A percentile compares a stretch with the other conserved stretches of the same genome.
Evolutionary conservation across 2,797 vertebrate species (phyloP).

Genomic region (Aselliscus stoliczkanus): DNA sequence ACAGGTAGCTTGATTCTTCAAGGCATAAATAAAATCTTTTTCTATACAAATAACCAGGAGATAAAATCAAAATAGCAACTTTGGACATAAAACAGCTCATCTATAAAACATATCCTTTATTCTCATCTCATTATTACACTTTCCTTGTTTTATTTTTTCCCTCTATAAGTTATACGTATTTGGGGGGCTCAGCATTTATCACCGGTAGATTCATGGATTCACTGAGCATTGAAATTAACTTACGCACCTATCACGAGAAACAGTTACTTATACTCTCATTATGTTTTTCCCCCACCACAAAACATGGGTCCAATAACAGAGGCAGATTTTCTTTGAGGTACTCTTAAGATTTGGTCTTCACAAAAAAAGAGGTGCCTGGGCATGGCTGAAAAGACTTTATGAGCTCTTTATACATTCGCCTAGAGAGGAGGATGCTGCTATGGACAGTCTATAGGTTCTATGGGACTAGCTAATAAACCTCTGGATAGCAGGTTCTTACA

Average conservation of each 20-base stretch:
- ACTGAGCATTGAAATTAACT: not conserved
- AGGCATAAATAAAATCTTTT: not conserved
- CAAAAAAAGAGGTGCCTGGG: not conserved
- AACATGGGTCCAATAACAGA: not conserved
- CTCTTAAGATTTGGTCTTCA: not conserved
- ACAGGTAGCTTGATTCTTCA: not conserved
- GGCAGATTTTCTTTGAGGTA: not conserved
- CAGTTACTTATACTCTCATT: not conserved
- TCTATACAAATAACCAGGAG: not conserved
- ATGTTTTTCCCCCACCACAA: not conserved
- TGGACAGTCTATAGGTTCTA: rapidly evolving
- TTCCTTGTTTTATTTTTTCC: not conserved
- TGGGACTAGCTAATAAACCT: not conserved
- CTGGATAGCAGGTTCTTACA: not conserved
- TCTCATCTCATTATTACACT: not conserved
- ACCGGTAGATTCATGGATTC: not conserved
- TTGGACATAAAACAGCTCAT: not conserved
- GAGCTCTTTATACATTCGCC: not conserved
- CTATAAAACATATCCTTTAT: not conserved
- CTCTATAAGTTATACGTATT: not conserved
- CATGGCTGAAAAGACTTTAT: not conserved
- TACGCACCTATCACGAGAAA: not conserved
- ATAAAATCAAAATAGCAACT: not conserved
- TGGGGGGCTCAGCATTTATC: not conserved
- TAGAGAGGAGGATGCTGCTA: not conserved